These are phyloP conservation scores for Plemyria rubiginata DNA, from an alignment of 2,888 invertebrate species.

Conservation along the genomic window DNA sequence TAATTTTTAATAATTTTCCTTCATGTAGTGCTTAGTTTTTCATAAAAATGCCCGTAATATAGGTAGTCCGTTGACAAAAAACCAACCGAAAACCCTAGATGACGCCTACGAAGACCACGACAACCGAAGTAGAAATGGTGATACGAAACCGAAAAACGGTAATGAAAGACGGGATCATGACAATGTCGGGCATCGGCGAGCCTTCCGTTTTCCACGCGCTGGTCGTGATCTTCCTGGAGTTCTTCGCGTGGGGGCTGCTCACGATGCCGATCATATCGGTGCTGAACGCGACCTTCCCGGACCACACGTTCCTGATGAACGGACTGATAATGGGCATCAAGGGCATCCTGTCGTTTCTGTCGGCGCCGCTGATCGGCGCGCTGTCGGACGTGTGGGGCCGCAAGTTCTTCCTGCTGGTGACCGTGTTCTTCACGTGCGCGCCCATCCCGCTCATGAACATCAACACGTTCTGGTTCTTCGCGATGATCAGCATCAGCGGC, in stretches of 20 bases:
- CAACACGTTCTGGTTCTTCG: constrained; percentile 99
- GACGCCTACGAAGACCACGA: constrained; percentile 91
- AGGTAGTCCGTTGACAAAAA: constrained; percentile 74
- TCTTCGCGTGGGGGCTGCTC: constrained; percentile 99
- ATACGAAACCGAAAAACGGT: constrained; percentile 94
- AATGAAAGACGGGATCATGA: constrained; percentile 95
- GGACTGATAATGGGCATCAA: constrained; percentile 99
- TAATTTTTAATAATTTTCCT: constrained; percentile 68
- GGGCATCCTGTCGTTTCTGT: constrained; percentile 98
- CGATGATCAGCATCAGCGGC: constrained; percentile 99
- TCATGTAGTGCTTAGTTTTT: constrained; percentile 75
- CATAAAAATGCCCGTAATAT: constrained; percentile 73
- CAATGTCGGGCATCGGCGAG: constrained; percentile 94
- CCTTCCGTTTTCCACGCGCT: constrained; percentile 99
- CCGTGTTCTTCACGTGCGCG: constrained; percentile 99
- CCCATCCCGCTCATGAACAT: constrained; percentile 99
- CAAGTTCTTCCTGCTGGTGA: constrained; percentile 98
- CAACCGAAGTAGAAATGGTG: constrained; percentile 94
- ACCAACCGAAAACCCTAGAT: constrained; percentile 75
- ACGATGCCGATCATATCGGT: constrained; percentile 98
- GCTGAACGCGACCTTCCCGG: constrained; percentile 98
- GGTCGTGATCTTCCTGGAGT: constrained; percentile 99
- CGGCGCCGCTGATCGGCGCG: constrained; percentile 98
- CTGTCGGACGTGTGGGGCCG: constrained; percentile 99
- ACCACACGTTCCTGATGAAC: constrained; percentile 99